phyloP scores from a whole-genome alignment of 2,113 vertebrate species.

The Eptatretus burgeri region DNA sequence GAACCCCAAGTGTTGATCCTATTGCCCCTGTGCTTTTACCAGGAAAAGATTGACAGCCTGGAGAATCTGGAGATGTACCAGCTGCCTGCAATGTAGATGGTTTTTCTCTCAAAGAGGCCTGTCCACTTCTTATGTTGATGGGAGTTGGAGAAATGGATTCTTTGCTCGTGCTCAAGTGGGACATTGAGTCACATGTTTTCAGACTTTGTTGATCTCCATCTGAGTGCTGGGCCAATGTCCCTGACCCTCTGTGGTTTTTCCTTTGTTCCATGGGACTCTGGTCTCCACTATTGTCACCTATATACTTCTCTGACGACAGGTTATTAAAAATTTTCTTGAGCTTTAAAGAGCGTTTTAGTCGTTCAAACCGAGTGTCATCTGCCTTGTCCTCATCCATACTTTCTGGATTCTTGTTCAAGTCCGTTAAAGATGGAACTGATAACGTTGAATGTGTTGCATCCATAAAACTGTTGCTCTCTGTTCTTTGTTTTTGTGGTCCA shows the following conservation, averaged over 20 bases:
- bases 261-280: neutral
- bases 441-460: neutral
- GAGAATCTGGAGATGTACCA: neutral
- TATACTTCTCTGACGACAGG: neutral
- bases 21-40: neutral
- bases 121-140: neutral
- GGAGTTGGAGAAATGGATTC: neutral
- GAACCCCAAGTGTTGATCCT: neutral
- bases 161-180: neutral
- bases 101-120: neutral
- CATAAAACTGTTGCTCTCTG: neutral
- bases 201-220: neutral
- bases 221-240: neutral
- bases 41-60: neutral
- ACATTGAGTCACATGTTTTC: neutral
- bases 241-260: neutral
- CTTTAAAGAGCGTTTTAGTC: neutral
- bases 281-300: too few species aligned
- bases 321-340: neutral
- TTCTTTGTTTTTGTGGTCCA: neutral
- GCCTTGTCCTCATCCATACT: neutral
- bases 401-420: neutral
- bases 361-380: slow-evolving; percentile 3
- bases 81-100: neutral
- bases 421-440: neutral